Evolutionary conservation across 2,113 vertebrate genomes (phyloP).

Genomic region (Sphaerodactylus townsendi): DNA sequence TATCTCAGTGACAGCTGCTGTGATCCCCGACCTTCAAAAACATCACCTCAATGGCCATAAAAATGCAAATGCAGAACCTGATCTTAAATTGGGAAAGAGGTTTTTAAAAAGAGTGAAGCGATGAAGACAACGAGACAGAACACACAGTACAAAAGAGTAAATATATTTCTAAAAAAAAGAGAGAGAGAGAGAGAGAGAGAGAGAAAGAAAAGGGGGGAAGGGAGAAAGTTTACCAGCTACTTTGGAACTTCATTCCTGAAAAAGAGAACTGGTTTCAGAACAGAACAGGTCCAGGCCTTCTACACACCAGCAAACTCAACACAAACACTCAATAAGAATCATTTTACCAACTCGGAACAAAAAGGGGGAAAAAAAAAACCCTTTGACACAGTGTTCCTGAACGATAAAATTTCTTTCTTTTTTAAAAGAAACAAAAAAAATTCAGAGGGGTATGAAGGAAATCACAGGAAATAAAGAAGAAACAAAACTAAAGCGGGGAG

Average conservation of each 20-base stretch:
- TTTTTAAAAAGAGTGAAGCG: neutral
- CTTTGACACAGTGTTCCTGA: slow-evolving; percentile 54
- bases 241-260: slow-evolving; percentile 74
- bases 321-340: slow-evolving; percentile 68
- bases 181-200: slow-evolving; percentile 63
- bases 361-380: slow-evolving; percentile 26
- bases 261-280: slow-evolving; percentile 73
- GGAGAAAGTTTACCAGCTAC: slow-evolving; percentile 71
- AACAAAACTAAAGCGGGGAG: slow-evolving; percentile 65
- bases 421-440: slow-evolving; percentile 43
- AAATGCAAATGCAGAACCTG: neutral
- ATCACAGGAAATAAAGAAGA: slow-evolving; percentile 1
- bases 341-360: slow-evolving; percentile 62
- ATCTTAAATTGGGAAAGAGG: neutral
- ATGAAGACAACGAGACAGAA: slow-evolving; percentile 46
- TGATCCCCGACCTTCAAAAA: neutral
- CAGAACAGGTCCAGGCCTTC: slow-evolving; percentile 71
- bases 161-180: slow-evolving; percentile 82
- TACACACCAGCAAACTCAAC: slow-evolving; percentile 67
- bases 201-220: slow-evolving; percentile 28
- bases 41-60: neutral
- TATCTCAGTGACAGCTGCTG: neutral
- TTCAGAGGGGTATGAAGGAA: neutral
- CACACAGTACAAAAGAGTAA: slow-evolving; percentile 82
- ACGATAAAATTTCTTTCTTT: slow-evolving; percentile 61